Evolutionary conservation across 2,797 vertebrate species (phyloP), one percentile per base, ranked within the genome.

Genomic region (Propithecus perrieri): DNA sequence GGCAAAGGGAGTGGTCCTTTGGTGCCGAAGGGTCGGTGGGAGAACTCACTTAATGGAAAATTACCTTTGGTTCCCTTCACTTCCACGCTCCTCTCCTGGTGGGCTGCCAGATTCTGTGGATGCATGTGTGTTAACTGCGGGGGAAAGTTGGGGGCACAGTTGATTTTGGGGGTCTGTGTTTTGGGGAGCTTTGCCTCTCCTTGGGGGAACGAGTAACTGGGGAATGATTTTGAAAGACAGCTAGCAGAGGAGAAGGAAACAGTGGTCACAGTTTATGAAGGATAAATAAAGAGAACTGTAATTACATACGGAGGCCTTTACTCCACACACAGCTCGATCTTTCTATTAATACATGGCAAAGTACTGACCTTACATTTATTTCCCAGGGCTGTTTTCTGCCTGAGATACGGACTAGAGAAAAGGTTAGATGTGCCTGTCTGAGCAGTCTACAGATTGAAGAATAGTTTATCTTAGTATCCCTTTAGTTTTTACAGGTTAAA

Each of bases 1-100:
- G 74, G 48, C n/a, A 30, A 57, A 92, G 50, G 14, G 20, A 69
- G 50, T 43, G 50, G 13, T 89, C 33, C 35, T 53, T 94, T 65
- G 50, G 79, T 71, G 5, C 69, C 20, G 24, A 78, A 14, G 1
- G 3, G 17, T 5, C 72, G 35, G 24, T 78, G 57, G 81, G 81
- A 95, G 75, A 78, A 93, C 28, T 86, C 91, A 91, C 22, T 63
- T 75, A 38, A 67, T 71, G 50, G 59, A 93, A 89, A 89, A 10
- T 65, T 13, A 61, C 41, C 72, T 67, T 81, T 81, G 63, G 33
- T 84, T 94, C 15, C 38, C 41, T 85, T 91, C 9, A 14, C 38
- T 11, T 74, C 14, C 3, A 5, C 26, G 33, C 9, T 59, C 65
- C 81, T 96, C 26, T 92, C 76, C 38, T 86, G 33, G 46, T 55